phyloP scores from a whole-genome alignment of 2,888 invertebrate genomes.

The Leptura quadrifasciata region DNA sequence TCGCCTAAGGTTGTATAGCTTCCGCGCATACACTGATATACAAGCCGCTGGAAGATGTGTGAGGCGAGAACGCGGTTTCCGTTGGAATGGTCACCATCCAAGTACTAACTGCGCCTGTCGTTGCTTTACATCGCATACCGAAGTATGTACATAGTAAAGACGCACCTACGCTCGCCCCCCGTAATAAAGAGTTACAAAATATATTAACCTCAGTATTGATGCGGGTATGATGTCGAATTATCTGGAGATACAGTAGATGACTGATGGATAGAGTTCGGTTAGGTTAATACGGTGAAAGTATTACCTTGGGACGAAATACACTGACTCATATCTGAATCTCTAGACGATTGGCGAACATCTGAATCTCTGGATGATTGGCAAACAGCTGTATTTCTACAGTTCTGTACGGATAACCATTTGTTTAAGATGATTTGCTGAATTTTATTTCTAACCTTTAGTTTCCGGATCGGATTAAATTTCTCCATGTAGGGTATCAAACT shows the following conservation, averaged over 20 bases:
- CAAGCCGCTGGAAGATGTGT: too few relatives aligned
- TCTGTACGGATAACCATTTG: slow-evolving; percentile 38
- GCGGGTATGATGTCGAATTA: not conserved
- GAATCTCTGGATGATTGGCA: too few relatives aligned
- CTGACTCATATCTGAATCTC: slow-evolving; percentile 18
- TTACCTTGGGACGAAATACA: slow-evolving; percentile 20
- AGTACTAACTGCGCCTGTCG: too few relatives aligned
- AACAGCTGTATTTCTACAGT: not conserved
- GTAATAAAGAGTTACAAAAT: not conserved
- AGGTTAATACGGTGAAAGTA: slow-evolving; percentile 21
- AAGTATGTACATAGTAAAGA: too few relatives aligned
- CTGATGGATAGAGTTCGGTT: slow-evolving; percentile 12
- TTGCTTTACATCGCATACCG: too few relatives aligned
- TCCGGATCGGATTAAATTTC: slow-evolving; percentile 43
- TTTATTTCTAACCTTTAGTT: slow-evolving; percentile 40
- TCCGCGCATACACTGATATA: too few relatives aligned
- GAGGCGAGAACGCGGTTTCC: too few relatives aligned
- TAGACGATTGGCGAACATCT: too few relatives aligned
- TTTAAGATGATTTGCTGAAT: slow-evolving; percentile 46
- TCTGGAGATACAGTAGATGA: slow-evolving; percentile 18
- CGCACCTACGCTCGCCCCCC: too few relatives aligned
- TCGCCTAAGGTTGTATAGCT: too few relatives aligned
- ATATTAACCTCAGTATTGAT: not conserved
- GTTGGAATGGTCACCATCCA: too few relatives aligned
- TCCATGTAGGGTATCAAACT: slow-evolving; percentile 46